phyloP scores from a whole-genome alignment of 2,113 vertebrate species.

The Cephalopholis sonnerati region DNA sequence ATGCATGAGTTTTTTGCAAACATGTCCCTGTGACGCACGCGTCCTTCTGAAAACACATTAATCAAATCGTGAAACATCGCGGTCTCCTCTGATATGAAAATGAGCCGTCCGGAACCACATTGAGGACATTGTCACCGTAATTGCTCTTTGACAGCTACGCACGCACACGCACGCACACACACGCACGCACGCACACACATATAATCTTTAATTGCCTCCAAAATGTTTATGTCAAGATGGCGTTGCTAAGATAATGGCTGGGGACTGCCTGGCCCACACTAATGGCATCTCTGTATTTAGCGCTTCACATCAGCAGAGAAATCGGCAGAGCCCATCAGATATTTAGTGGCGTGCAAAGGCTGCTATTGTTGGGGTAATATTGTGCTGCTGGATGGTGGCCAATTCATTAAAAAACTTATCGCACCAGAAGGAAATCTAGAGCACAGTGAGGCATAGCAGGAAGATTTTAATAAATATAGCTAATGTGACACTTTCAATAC shows the following conservation, averaged over 20 bases:
- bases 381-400: constrained; percentile 65
- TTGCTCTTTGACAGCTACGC: constrained; percentile 70
- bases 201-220: constrained; percentile 73
- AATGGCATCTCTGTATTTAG: constrained; percentile 73
- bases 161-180: constrained; percentile 22
- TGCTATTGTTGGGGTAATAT: constrained; percentile 56
- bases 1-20: constrained; percentile 5
- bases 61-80: constrained; percentile 62
- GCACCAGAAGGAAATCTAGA: constrained; percentile 59
- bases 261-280: constrained; percentile 52
- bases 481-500: constrained; percentile 57
- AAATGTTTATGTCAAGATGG: constrained; percentile 77
- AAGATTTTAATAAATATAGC: constrained; percentile 66
- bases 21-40: neutral
- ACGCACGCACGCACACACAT: constrained; percentile 2
- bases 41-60: constrained; percentile 64
- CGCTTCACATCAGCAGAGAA: constrained; percentile 53
- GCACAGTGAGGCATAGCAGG: constrained; percentile 36
- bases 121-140: constrained; percentile 72
- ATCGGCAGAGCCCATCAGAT: constrained; percentile 59
- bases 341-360: constrained; percentile 45
- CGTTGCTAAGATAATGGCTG: constrained; percentile 65
- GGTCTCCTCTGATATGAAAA: constrained; percentile 71
- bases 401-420: constrained; percentile 74
- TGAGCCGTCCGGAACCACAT: constrained; percentile 48